phyloP scores from a whole-genome alignment of 2,113 vertebrate genomes.

The Sphyrna mokarran region DNA sequence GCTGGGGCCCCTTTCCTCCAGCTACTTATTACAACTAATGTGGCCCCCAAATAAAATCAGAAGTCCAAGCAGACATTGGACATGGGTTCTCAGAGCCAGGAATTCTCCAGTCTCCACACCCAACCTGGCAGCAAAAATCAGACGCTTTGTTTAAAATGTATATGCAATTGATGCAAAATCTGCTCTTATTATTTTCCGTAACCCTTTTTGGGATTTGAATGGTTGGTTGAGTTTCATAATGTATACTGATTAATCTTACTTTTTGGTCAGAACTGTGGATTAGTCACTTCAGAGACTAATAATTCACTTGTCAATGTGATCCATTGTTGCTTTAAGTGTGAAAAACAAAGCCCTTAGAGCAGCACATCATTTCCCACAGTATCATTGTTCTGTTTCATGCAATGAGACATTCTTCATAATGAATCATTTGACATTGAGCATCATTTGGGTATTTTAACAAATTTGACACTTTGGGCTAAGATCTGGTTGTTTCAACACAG shows the following conservation, averaged over 20 bases:
- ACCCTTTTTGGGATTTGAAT: not conserved
- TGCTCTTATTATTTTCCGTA: not conserved
- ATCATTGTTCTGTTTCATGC: not conserved
- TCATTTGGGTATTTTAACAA: not conserved
- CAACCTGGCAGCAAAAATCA: not conserved
- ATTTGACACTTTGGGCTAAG: not conserved
- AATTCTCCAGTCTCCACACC: not conserved
- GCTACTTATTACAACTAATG: too few species aligned
- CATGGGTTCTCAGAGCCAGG: too few species aligned
- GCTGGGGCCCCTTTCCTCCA: too few species aligned
- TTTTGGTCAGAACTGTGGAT: conserved; percentile 8
- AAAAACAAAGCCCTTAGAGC: conserved; percentile 20
- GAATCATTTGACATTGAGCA: not conserved
- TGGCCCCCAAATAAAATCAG: too few species aligned
- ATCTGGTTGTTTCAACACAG: not conserved
- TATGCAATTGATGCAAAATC: not conserved
- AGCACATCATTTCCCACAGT: conserved; percentile 10
- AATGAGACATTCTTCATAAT: not conserved
- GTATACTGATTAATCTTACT: not conserved
- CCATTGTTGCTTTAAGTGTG: not conserved
- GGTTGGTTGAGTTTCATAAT: not conserved
- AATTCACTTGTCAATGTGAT: not conserved
- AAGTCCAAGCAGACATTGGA: too few species aligned
- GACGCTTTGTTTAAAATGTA: not conserved
- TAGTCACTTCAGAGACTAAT: not conserved